These are phyloP conservation scores for Uromys caudimaculatus DNA, from an alignment of 2,797 vertebrate genomes.

Conservation along the genomic window DNA sequence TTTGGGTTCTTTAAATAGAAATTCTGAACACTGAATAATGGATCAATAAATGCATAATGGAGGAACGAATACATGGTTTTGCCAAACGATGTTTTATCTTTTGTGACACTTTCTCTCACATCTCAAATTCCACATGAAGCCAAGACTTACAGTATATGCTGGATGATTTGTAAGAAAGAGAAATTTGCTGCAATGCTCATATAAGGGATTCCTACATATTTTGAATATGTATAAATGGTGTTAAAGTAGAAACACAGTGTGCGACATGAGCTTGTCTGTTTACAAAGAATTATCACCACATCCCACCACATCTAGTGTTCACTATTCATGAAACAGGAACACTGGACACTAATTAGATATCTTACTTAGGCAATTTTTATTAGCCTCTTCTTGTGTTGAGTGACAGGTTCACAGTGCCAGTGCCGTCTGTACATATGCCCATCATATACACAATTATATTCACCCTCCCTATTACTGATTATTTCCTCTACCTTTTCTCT, in stretches of 20 bases:
- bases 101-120: constrained; percentile 37
- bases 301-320: background rate
- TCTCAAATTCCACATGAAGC: constrained; percentile 44
- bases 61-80: constrained; percentile 27
- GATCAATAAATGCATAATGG: constrained; percentile 47
- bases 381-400: background rate
- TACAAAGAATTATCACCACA: background rate
- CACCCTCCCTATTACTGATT: background rate
- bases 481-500: background rate
- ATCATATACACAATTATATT: background rate
- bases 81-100: constrained; percentile 31
- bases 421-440: background rate
- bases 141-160: constrained; percentile 12
- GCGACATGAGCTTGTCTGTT: constrained; percentile 6
- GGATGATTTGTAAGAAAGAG: background rate
- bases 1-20: constrained; percentile 55
- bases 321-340: background rate
- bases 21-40: constrained; percentile 50
- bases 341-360: background rate
- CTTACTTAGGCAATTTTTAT: background rate
- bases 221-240: constrained; percentile 39
- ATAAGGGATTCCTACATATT: background rate
- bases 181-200: background rate
- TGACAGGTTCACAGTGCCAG: too few relatives aligned
- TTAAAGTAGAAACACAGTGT: background rate